Percentiles rank a stretch among this genome's conserved stretches.
Evolutionary conservation across 2,113 vertebrate species (phyloP).

Genomic region (Ailurus styani): DNA sequence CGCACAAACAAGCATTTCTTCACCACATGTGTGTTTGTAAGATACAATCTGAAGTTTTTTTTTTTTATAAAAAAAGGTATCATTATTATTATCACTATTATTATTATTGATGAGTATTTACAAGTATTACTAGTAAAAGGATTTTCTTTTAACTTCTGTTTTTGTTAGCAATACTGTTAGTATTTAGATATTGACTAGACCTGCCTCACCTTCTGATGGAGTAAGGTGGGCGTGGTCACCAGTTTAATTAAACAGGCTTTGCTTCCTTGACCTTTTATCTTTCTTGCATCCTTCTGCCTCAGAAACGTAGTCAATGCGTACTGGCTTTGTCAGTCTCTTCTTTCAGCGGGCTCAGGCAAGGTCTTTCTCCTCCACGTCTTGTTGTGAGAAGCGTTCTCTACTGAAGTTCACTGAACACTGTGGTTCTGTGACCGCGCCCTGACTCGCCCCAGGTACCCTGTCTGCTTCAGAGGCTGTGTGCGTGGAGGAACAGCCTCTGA

Average conservation of each 20-base stretch:
- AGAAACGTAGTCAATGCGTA: not conserved
- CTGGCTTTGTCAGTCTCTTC: not conserved
- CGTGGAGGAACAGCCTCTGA: not conserved
- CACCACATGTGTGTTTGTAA: slow-evolving; percentile 37
- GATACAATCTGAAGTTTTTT: slow-evolving; percentile 64
- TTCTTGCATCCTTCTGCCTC: not conserved
- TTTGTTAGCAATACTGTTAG: slow-evolving; percentile 73
- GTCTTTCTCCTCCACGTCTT: not conserved
- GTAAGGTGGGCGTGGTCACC: not conserved
- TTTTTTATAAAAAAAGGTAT: not conserved
- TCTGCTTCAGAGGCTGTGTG: not conserved
- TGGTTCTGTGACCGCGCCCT: not conserved
- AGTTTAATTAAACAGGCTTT: not conserved
- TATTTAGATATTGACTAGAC: slow-evolving; percentile 55
- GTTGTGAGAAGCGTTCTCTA: not conserved
- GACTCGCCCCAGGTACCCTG: too few relatives aligned
- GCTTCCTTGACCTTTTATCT: slow-evolving; percentile 18
- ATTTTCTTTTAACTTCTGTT: slow-evolving; percentile 73
- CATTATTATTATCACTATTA: slow-evolving; percentile 71
- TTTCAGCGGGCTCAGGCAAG: not conserved
- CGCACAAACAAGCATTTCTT: slow-evolving; percentile 54
- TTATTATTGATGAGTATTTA: slow-evolving; percentile 72
- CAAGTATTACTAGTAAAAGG: slow-evolving; percentile 73
- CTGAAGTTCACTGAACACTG: not conserved
- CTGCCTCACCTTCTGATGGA: not conserved